Conservation (phyloP, 2,888 invertebrate species). For the Apotomis betuletana region DNA sequence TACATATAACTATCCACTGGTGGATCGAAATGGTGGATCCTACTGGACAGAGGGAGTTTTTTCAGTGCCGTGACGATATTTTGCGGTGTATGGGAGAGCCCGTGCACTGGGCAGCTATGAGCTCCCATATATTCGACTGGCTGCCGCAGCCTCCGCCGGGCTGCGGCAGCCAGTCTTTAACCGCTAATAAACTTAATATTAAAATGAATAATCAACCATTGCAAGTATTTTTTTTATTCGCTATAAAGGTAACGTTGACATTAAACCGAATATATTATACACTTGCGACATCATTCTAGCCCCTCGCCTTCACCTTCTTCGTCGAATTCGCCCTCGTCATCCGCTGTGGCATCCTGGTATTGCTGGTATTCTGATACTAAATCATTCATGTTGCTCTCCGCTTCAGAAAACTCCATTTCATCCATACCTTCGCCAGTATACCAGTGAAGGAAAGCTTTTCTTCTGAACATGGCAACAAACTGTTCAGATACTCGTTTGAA, state of each 20-base stretch:
- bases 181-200: too few species aligned
- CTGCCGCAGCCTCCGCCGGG: too few species aligned
- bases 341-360: slow-evolving; percentile 86
- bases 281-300: slow-evolving; percentile 57
- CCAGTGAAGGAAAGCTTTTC: slow-evolving; percentile 98
- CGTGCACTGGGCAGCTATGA: too few species aligned
- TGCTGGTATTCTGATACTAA: slow-evolving; percentile 90
- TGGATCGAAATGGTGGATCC: too few species aligned
- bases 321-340: slow-evolving; percentile 83
- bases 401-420: slow-evolving; percentile 96
- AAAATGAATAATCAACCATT: too few species aligned
- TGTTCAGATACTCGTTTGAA: slow-evolving; percentile 94
- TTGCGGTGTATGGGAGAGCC: too few species aligned
- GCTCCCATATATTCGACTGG: too few species aligned
- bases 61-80: too few species aligned
- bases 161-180: too few species aligned
- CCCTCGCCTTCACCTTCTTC: slow-evolving; percentile 81
- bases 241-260: not conserved
- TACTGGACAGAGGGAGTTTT: too few species aligned
- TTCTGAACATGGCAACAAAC: slow-evolving; percentile 96
- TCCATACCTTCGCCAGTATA: slow-evolving; percentile 97
- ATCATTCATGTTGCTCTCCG: slow-evolving; percentile 93
- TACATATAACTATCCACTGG: too few species aligned
- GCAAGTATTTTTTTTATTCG: not conserved
- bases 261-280: not conserved